A percentile compares a stretch with the other conserved stretches of the same genome.
These are phyloP conservation scores for Microctonus hyperodae DNA, from an alignment of 2,888 invertebrate genomes.

Conservation along the genomic window DNA sequence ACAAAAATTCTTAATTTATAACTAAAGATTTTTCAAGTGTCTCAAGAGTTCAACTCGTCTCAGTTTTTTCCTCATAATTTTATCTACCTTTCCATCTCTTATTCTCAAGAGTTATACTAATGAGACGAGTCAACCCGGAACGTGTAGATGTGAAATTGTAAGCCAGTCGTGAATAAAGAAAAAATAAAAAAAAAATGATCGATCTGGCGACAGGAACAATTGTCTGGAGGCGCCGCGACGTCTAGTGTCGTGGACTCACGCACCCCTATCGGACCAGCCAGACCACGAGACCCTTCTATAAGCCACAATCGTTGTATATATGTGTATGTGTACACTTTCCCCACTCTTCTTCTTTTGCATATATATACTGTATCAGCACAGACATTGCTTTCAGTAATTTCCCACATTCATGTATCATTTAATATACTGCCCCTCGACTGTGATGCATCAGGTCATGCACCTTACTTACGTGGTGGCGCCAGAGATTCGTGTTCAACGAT, in stretches of 20 bases:
- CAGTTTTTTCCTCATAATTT: background rate
- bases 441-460: slow-evolving; percentile 35
- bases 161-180: slow-evolving; percentile 53
- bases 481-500: background rate
- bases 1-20: background rate
- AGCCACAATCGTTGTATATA: slow-evolving; percentile 27
- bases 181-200: slow-evolving; percentile 55
- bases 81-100: background rate
- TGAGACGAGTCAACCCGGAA: slow-evolving; percentile 32
- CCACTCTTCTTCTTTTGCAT: slow-evolving; percentile 16
- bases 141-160: slow-evolving; percentile 46
- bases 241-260: slow-evolving; percentile 54
- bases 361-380: slow-evolving; percentile 8
- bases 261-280: slow-evolving; percentile 34
- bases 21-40: background rate
- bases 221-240: slow-evolving; percentile 61
- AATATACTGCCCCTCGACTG: slow-evolving; percentile 24
- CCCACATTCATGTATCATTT: slow-evolving; percentile 44
- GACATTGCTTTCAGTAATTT: background rate
- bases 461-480: slow-evolving; percentile 25
- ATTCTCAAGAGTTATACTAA: slow-evolving; percentile 23
- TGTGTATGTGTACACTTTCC: background rate
- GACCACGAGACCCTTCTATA: slow-evolving; percentile 31
- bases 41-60: background rate
- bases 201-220: slow-evolving; percentile 58